These are phyloP conservation scores for Potamilus streckersoni DNA, from an alignment of 1,140 invertebrate species.

Conservation along the genomic window DNA sequence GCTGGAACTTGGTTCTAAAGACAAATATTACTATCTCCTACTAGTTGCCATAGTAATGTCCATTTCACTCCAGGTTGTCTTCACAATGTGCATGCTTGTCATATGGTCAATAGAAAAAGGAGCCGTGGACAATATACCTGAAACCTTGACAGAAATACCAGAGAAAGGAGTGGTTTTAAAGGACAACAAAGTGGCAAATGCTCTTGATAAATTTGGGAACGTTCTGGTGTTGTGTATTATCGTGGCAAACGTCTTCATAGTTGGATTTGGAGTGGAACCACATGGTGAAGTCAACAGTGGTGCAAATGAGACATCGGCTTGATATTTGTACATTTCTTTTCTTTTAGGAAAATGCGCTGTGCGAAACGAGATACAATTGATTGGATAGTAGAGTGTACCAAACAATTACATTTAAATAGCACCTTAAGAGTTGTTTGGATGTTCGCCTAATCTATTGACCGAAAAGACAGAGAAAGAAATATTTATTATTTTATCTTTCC, in stretches of 20 bases:
- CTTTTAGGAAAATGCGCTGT: no score
- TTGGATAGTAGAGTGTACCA: no score
- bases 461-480: no score
- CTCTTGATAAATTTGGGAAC: slow-evolving; percentile 24
- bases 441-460: no score
- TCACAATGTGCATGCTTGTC: slow-evolving; percentile 30
- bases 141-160: not conserved
- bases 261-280: slow-evolving; percentile 27
- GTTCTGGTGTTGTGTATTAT: slow-evolving; percentile 22
- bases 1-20: slow-evolving; percentile 8
- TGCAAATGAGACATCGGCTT: no score
- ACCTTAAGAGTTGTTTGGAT: no score
- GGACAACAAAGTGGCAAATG: slow-evolving; percentile 3
- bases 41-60: slow-evolving; percentile 16
- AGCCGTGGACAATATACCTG: slow-evolving; percentile 11
- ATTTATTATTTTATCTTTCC: no score
- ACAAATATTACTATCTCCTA: slow-evolving; percentile 27
- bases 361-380: no score
- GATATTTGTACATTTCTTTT: no score
- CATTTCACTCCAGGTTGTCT: slow-evolving; percentile 15
- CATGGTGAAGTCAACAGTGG: not conserved
- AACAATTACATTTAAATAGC: no score
- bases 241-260: slow-evolving; percentile 28
- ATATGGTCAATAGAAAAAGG: slow-evolving; percentile 25
- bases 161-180: not conserved